phyloP scores from a whole-genome alignment of 2,888 invertebrate species.

The Malthinus seriepunctatus region DNA sequence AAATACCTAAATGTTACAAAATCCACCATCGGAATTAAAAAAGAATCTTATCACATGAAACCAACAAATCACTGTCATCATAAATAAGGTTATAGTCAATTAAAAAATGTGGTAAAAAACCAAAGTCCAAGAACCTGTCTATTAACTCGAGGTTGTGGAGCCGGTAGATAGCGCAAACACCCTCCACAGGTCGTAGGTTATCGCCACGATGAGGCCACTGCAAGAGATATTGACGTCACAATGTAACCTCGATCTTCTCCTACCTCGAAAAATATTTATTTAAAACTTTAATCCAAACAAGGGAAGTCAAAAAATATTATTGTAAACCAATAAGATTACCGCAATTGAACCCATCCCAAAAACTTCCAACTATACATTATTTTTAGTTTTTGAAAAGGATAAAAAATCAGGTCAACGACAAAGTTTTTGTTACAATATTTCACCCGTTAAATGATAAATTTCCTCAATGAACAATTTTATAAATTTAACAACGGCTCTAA shows the following conservation, averaged over 20 bases:
- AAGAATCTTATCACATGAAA: conserved; percentile 23
- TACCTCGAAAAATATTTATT: conserved; percentile 19
- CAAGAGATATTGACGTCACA: conserved; percentile 36
- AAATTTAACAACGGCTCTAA: background rate
- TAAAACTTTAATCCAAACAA: background rate
- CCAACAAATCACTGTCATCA: conserved; percentile 30
- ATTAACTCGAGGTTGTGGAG: conserved; percentile 31
- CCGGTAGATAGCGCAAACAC: conserved; percentile 34
- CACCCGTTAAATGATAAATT: background rate
- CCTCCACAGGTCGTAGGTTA: conserved; percentile 35
- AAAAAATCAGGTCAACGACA: conserved; percentile 2
- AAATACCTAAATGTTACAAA: conserved; percentile 14
- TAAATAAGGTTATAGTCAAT: conserved; percentile 31
- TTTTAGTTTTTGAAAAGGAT: background rate
- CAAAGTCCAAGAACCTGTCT: conserved; percentile 35
- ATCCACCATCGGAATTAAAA: conserved; percentile 18
- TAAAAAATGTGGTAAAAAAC: conserved; percentile 27
- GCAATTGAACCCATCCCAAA: background rate
- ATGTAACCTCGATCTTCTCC: conserved; percentile 30
- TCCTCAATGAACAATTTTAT: conserved; percentile 1
- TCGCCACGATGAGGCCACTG: conserved; percentile 34
- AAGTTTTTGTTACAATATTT: conserved; percentile 1
- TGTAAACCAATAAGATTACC: no score
- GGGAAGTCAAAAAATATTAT: no score
- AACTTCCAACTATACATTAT: background rate